Conservation (phyloP, 2,888 invertebrate species). For the Timema cristinae region DNA sequence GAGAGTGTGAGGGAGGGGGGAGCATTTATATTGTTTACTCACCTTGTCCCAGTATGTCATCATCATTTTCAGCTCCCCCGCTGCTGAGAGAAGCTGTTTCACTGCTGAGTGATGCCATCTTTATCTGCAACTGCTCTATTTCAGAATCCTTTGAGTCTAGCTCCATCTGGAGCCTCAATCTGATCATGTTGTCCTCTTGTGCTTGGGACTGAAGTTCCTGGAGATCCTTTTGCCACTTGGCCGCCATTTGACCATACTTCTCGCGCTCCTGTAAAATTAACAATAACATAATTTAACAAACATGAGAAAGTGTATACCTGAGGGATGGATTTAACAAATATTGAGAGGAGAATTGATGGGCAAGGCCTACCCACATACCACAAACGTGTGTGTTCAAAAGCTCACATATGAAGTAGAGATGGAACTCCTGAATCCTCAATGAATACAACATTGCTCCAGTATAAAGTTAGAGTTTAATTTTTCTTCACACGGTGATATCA, state of each 20-base stretch:
- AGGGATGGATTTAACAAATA: too few relatives aligned
- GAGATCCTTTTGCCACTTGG: slow-evolving; percentile 78
- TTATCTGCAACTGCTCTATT: slow-evolving; percentile 87
- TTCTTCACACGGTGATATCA: too few relatives aligned
- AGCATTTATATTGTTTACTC: background rate
- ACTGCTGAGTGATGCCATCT: slow-evolving; percentile 70
- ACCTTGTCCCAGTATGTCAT: slow-evolving; percentile 45
- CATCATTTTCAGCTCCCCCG: slow-evolving; percentile 70
- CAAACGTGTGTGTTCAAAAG: too few relatives aligned
- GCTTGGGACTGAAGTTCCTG: slow-evolving; percentile 83
- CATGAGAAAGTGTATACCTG: too few relatives aligned
- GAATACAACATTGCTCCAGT: too few relatives aligned
- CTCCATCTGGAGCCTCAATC: slow-evolving; percentile 87
- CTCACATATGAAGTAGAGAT: too few relatives aligned
- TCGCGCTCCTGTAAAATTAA: slow-evolving; percentile 67
- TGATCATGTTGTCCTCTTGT: slow-evolving; percentile 72
- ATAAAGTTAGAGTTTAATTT: too few relatives aligned
- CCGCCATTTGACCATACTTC: slow-evolving; percentile 83
- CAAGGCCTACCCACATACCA: too few relatives aligned
- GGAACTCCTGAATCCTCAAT: too few relatives aligned
- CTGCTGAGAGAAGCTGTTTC: slow-evolving; percentile 91
- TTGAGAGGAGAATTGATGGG: too few relatives aligned
- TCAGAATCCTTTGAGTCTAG: slow-evolving; percentile 95
- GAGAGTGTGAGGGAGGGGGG: too few relatives aligned
- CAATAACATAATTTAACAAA: too few relatives aligned